Base-by-base conservation (phyloP, 2,113 vertebrate species). In the Paedocypris sp. region DNA sequence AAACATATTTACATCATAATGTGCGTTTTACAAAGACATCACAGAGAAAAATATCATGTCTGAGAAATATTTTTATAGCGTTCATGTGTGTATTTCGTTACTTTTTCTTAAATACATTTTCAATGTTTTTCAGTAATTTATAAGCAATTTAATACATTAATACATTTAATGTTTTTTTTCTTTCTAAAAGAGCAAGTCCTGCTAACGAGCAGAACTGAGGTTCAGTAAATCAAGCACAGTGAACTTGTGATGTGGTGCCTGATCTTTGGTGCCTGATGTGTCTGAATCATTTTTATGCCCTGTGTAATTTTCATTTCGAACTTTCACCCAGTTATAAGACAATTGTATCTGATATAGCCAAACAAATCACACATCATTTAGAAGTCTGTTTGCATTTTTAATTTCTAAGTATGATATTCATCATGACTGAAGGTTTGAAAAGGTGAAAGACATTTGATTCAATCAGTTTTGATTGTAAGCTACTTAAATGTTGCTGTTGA, bases 191-290 rank as follows among this genome's bases (percentile, higher is more conserved):
- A n/a, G n/a, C n/a, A n/a, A n/a, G n/a, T n/a, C n/a, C n/a, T n/a
- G n/a, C n/a, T n/a, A n/a, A n/a, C n/a, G n/a, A n/a, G n/a, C n/a
- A n/a, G n/a, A n/a, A n/a, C n/a, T n/a, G n/a, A 1, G 35, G 35
- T 8, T 38, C 16, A 6, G 16, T 38, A 16, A 2, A 38, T 38
- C 4, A 12, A 15, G n/a, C 16, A 16, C 7, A 12, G 13, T 39
- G 18, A 7, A 8, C 11, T 9, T 15, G 19, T 58, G 54, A 58
- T 43, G 54, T 58, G 39, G 39, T 58, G 15, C 25, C 42, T 58
- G 54, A 58, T 58, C 54, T 58, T 58, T 58, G 54, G 43, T 31
- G 54, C 39, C 7, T 58, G 53, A 11, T 29, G 15, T 43, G 12
- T 31, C 32, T 20, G 53, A 22, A 32, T 26, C 25, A 31, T 58